Percentiles rank a stretch among this genome's conserved stretches.
Evolutionary conservation across 2,113 vertebrate species (phyloP).

Genomic region (Eulemur rufifrons): DNA sequence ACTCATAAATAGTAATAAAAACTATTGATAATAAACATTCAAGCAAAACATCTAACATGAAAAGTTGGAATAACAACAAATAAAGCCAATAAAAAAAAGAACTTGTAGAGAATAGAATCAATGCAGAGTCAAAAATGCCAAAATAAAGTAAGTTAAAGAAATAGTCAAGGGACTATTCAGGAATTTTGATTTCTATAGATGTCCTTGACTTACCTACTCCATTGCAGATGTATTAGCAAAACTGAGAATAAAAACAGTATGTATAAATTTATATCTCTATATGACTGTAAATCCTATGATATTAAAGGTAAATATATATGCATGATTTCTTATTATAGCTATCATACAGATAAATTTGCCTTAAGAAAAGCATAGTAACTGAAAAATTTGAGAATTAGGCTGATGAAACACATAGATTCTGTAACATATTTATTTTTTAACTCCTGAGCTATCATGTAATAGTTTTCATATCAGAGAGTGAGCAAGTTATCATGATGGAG

Average conservation of each 20-base stretch:
- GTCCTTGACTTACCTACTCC: background rate
- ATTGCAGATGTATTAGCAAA: background rate
- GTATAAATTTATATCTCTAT: background rate
- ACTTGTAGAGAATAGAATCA: background rate
- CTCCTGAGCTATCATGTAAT: background rate
- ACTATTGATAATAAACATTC: background rate
- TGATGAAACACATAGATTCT: background rate
- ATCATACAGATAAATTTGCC: background rate
- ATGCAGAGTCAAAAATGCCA: background rate
- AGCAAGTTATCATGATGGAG: background rate
- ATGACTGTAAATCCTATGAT: background rate
- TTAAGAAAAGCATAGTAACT: background rate
- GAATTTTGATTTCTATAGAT: background rate
- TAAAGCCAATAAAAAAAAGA: background rate
- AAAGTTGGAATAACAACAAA: background rate
- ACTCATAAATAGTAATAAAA: background rate
- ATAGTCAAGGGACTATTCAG: background rate
- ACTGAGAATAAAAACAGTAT: background rate
- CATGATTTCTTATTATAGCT: background rate
- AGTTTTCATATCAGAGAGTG: background rate
- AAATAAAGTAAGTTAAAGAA: background rate
- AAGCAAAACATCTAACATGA: background rate
- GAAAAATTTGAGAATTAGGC: background rate
- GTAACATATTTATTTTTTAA: background rate
- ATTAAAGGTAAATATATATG: background rate